These are phyloP conservation scores for Cremastinae sp. DNA, from an alignment of 2,888 invertebrate species.

Conservation along the genomic window DNA sequence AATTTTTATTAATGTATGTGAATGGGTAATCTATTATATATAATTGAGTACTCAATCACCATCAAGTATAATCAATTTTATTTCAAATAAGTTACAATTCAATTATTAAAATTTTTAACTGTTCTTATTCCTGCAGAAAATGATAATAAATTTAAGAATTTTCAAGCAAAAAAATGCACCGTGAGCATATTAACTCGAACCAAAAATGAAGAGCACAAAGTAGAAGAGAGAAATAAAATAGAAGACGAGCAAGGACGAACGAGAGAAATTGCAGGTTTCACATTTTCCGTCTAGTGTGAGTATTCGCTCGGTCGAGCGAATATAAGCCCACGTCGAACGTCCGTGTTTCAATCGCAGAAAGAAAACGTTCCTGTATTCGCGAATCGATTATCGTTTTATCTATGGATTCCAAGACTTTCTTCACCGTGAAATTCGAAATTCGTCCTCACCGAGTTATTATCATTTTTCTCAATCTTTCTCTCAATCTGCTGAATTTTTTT, in stretches of 20 bases:
- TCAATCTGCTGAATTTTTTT: no score
- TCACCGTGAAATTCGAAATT: slow-evolving; percentile 51
- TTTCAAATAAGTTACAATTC: no score
- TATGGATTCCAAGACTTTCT: slow-evolving; percentile 45
- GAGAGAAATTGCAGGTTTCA: slow-evolving; percentile 34
- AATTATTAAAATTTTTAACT: no score
- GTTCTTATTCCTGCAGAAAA: no score
- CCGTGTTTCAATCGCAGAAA: slow-evolving; percentile 14
- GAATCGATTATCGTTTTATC: slow-evolving; percentile 44
- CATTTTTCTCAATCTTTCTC: slow-evolving; percentile 19
- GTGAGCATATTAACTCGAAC: slow-evolving; percentile 12
- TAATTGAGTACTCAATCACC: no score
- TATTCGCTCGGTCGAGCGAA: slow-evolving; percentile 13
- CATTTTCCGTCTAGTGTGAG: slow-evolving; percentile 13
- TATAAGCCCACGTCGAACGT: slow-evolving; percentile 11
- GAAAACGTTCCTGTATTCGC: slow-evolving; percentile 11
- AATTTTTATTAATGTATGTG: no score
- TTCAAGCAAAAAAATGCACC: no score
- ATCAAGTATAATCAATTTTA: no score
- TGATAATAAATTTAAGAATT: no score
- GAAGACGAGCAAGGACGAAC: slow-evolving; percentile 11
- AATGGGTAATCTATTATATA: no score
- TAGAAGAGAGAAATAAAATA: slow-evolving; percentile 1
- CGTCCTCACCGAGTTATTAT: slow-evolving; percentile 31
- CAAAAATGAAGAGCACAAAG: slow-evolving; percentile 1